Conservation (phyloP, 2,113 vertebrate species). For the Thinocorus orbignyianus region DNA sequence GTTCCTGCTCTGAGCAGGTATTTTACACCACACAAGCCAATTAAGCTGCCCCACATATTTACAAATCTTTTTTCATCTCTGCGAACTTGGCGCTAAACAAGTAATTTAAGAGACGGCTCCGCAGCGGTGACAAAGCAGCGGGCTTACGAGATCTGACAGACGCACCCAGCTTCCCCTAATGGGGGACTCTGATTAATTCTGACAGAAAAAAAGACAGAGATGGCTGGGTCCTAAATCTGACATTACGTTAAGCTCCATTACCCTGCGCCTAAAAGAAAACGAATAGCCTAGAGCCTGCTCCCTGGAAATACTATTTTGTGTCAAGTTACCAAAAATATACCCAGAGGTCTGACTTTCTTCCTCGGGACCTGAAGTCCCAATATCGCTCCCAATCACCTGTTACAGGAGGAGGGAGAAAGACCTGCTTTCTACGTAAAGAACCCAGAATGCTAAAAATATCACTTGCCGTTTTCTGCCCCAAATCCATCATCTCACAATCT, state of each 20-base stretch:
- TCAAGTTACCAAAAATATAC: neutral
- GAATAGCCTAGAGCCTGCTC: neutral
- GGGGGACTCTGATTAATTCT: neutral
- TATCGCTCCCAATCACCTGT: neutral
- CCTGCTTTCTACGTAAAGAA: neutral
- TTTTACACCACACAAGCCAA: neutral
- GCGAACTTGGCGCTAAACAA: neutral
- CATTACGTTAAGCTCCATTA: neutral
- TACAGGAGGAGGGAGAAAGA: neutral
- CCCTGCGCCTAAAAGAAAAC: neutral
- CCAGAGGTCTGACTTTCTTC: neutral
- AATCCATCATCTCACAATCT: constrained; percentile 16
- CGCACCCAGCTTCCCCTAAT: neutral
- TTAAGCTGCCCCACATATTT: neutral
- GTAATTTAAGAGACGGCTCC: neutral
- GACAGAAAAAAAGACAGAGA: neutral
- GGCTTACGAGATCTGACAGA: neutral
- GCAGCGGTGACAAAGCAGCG: neutral
- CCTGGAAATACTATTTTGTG: neutral
- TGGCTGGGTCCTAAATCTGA: neutral
- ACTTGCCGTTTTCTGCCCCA: neutral
- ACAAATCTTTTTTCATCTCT: neutral
- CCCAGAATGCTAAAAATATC: neutral
- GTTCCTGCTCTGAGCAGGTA: neutral
- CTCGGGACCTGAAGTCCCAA: neutral